phyloP scores from a whole-genome alignment of 2,797 vertebrate genomes.

The Sebastes melanostomus region DNA sequence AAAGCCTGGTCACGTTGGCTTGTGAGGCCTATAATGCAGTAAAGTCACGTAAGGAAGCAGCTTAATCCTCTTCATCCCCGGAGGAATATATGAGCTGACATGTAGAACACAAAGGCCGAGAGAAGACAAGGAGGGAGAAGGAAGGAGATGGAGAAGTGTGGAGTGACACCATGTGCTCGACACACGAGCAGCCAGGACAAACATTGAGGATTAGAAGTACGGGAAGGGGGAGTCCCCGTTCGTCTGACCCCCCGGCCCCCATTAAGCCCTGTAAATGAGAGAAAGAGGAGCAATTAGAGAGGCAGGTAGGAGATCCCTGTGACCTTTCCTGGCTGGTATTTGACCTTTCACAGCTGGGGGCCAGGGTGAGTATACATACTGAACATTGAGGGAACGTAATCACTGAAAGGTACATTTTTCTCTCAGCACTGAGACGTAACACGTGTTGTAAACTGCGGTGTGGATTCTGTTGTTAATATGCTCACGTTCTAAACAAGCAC shows the following conservation, averaged over 20 bases:
- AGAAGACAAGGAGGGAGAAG: slow-evolving; percentile 7
- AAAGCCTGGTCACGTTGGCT: background rate
- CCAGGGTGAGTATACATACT: slow-evolving; percentile 41
- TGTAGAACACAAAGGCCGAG: background rate
- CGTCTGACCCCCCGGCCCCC: slow-evolving; percentile 46
- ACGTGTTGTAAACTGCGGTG: background rate
- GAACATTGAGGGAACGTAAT: slow-evolving; percentile 23
- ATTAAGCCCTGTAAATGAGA: slow-evolving; percentile 67
- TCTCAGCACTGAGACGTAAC: background rate
- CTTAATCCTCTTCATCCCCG: slow-evolving; percentile 40
- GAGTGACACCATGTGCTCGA: slow-evolving; percentile 41
- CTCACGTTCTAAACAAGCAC: slow-evolving; percentile 42
- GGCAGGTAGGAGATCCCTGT: slow-evolving; percentile 64
- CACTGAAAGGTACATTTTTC: background rate
- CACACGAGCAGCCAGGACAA: slow-evolving; percentile 41
- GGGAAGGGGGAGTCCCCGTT: slow-evolving; percentile 26
- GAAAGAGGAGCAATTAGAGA: slow-evolving; percentile 71
- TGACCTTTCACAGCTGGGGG: slow-evolving; percentile 60
- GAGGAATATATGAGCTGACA: slow-evolving; percentile 42
- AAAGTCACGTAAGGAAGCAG: slow-evolving; percentile 25
- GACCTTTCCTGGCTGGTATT: slow-evolving; percentile 66
- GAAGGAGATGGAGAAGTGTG: slow-evolving; percentile 14
- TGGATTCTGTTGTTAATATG: slow-evolving; percentile 25
- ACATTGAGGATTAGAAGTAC: slow-evolving; percentile 40
- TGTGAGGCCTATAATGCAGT: background rate